Evolutionary conservation across 2,888 invertebrate species (phyloP).

Genomic region (Pandemis heparana): DNA sequence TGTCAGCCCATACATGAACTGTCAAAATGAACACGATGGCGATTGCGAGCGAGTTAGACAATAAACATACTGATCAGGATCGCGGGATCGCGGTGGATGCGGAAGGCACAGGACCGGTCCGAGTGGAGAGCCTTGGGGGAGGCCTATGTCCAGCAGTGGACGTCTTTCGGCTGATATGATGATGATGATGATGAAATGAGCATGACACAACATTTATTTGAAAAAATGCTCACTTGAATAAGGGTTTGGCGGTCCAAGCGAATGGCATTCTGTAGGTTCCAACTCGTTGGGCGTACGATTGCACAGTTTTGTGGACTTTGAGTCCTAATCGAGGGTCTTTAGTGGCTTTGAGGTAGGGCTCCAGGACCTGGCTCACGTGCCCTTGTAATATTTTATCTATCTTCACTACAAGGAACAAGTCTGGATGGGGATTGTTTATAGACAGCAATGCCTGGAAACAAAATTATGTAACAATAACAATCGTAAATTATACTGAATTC

Average conservation of each 20-base stretch:
- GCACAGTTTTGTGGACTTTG: conserved; percentile 93
- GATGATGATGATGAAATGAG: too few relatives aligned
- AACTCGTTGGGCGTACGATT: conserved; percentile 92
- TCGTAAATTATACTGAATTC: background rate
- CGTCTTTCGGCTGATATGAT: too few relatives aligned
- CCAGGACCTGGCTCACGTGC: conserved; percentile 92
- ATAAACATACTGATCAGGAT: too few relatives aligned
- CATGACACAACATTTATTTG: too few relatives aligned
- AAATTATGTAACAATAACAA: background rate
- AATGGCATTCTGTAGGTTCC: conserved; percentile 98
- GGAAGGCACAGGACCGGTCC: too few relatives aligned
- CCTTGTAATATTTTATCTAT: conserved; percentile 98
- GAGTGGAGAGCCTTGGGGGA: too few relatives aligned
- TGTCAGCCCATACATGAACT: too few relatives aligned
- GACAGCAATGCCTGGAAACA: conserved; percentile 92
- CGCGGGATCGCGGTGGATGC: too few relatives aligned
- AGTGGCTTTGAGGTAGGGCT: conserved; percentile 93
- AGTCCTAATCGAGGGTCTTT: conserved; percentile 92
- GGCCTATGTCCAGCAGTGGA: too few relatives aligned
- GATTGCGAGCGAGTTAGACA: too few relatives aligned
- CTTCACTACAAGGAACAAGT: conserved; percentile 96
- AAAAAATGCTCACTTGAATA: conserved; percentile 86
- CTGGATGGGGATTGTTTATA: conserved; percentile 94
- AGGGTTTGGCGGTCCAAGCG: conserved; percentile 97
- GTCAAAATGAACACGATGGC: too few relatives aligned